These are phyloP conservation scores for Cactoblastis cactorum DNA, from an alignment of 2,888 invertebrate genomes.

Conservation along the genomic window DNA sequence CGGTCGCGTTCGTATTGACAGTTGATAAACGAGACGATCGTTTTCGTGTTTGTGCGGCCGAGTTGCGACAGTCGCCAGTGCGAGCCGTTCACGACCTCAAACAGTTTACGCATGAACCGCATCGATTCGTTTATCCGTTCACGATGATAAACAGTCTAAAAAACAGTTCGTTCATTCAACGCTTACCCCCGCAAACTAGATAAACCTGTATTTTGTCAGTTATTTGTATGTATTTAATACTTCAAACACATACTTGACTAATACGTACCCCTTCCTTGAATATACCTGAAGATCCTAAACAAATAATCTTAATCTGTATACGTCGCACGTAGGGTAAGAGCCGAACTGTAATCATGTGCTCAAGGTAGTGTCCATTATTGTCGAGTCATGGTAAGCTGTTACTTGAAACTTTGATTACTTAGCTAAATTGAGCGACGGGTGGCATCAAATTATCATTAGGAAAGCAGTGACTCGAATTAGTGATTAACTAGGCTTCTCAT, in stretches of 20 bases:
- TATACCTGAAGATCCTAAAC: background rate
- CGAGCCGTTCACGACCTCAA: no score
- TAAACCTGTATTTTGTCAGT: no score
- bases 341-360: slow-evolving; percentile 55
- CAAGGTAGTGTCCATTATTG: slow-evolving; percentile 58
- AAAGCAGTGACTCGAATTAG: slow-evolving; percentile 51
- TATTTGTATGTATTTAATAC: no score
- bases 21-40: no score
- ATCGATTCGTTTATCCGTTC: no score
- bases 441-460: slow-evolving; percentile 69
- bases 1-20: no score
- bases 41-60: no score
- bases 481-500: slow-evolving; percentile 60
- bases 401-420: slow-evolving; percentile 66
- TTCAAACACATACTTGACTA: background rate
- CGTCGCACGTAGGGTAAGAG: slow-evolving; percentile 37
- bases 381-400: slow-evolving; percentile 48
- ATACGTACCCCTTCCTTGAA: background rate
- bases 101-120: no score
- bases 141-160: no score
- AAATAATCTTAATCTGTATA: slow-evolving; percentile 31
- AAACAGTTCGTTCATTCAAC: no score
- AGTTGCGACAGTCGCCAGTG: no score
- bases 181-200: no score
- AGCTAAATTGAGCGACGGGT: slow-evolving; percentile 60